Evolutionary conservation across 1,140 invertebrate genomes (phyloP).

Genomic region (Prorops nasuta): DNA sequence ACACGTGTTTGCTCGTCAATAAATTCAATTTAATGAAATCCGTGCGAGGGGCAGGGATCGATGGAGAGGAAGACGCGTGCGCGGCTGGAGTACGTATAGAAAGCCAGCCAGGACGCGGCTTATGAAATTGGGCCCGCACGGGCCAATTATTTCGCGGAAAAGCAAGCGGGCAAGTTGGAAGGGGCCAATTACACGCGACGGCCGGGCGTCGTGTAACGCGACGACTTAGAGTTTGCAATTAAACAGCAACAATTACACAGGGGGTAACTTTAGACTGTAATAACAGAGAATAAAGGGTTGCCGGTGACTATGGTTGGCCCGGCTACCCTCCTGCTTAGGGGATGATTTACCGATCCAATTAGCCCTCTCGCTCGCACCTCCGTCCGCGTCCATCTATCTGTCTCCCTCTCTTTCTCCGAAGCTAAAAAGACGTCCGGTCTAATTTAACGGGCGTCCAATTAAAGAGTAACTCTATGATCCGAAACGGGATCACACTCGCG

Average conservation of each 20-base stretch:
- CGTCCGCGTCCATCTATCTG: not conserved
- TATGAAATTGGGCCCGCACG: no score
- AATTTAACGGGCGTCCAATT: conserved; percentile 57
- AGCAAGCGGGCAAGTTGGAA: conserved; percentile 22
- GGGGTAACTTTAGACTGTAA: conserved; percentile 59
- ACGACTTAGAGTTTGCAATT: conserved; percentile 57
- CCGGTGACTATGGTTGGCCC: conserved; percentile 42
- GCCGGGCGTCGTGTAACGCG: conserved; percentile 41
- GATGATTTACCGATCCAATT: conserved; percentile 60
- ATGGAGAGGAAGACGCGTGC: no score
- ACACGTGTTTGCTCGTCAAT: no score
- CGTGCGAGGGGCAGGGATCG: no score
- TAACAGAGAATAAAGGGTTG: conserved; percentile 59
- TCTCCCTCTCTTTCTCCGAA: not conserved
- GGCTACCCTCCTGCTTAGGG: conserved; percentile 51
- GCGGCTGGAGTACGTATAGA: no score
- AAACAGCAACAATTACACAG: conserved; percentile 59
- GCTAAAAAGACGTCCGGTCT: conserved; percentile 55
- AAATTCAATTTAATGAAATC: no score
- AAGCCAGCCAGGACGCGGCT: no score
- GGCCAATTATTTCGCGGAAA: conserved; percentile 27
- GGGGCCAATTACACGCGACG: conserved; percentile 34
- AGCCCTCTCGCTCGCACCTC: conserved; percentile 32
- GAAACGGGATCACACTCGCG: not conserved
- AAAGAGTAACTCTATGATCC: conserved; percentile 42